Conservation (phyloP, 2,888 invertebrate species). For the Campoplex capitator region DNA sequence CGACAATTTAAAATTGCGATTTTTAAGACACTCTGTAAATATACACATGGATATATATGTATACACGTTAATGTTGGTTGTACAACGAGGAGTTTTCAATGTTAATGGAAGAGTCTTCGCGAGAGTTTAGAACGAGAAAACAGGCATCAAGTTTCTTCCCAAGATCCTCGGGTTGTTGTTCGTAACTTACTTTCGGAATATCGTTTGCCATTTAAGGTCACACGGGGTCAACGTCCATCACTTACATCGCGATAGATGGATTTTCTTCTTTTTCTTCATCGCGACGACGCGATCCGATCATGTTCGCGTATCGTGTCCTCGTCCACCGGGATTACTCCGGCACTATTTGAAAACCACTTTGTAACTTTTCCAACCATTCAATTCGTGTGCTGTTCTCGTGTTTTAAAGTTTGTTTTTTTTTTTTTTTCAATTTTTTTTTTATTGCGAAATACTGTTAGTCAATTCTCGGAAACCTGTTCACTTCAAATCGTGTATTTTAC, state of each 20-base stretch:
- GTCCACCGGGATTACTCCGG: slow-evolving; percentile 32
- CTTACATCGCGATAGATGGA: slow-evolving; percentile 55
- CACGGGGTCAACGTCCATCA: slow-evolving; percentile 50
- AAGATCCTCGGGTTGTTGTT: slow-evolving; percentile 53
- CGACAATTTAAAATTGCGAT: background rate
- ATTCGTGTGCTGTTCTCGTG: background rate
- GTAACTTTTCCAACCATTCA: slow-evolving; percentile 45
- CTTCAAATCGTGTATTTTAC: background rate
- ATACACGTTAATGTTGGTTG: slow-evolving; percentile 28
- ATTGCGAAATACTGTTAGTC: background rate
- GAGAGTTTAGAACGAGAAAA: slow-evolving; percentile 47
- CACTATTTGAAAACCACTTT: slow-evolving; percentile 18
- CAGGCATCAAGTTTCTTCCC: slow-evolving; percentile 38
- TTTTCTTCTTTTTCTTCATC: slow-evolving; percentile 47
- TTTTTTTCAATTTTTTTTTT: background rate
- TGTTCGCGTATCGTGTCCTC: slow-evolving; percentile 36
- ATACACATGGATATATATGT: background rate
- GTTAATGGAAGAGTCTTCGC: slow-evolving; percentile 64
- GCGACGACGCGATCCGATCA: slow-evolving; percentile 20
- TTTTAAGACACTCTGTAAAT: slow-evolving; percentile 13
- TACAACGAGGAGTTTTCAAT: slow-evolving; percentile 65
- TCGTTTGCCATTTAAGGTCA: slow-evolving; percentile 70
- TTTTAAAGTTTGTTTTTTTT: background rate
- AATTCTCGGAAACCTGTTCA: background rate
- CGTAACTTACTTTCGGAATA: slow-evolving; percentile 72